A percentile compares a stretch with the other conserved stretches of the same genome.
Evolutionary conservation across 2,797 vertebrate genomes (phyloP).

Genomic region (Chelon auratus): DNA sequence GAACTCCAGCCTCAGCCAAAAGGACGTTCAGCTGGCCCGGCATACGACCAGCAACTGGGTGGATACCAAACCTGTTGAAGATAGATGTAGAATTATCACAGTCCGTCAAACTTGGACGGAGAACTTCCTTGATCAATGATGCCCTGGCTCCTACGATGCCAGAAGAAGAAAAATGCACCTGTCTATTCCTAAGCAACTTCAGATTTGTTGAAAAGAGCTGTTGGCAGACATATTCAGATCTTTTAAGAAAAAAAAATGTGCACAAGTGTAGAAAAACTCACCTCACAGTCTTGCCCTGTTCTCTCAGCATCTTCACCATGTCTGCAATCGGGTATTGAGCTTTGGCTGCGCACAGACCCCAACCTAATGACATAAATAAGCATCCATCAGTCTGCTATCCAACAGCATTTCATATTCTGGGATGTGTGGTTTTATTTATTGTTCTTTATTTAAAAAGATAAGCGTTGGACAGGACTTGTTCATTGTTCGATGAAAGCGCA

Average conservation of each 20-base stretch:
- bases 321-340: slow-evolving; percentile 89
- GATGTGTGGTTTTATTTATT: slow-evolving; percentile 4
- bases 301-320: slow-evolving; percentile 88
- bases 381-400: not conserved
- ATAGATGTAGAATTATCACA: not conserved
- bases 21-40: slow-evolving; percentile 88
- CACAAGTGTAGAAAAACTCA: slow-evolving; percentile 39
- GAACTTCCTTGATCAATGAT: not conserved
- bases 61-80: slow-evolving; percentile 86
- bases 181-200: not conserved
- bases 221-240: not conserved
- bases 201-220: not conserved
- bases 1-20: slow-evolving; percentile 87
- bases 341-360: slow-evolving; percentile 88
- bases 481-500: slow-evolving; percentile 26
- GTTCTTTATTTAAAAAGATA: not conserved
- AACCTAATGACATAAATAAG: slow-evolving; percentile 73
- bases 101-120: not conserved
- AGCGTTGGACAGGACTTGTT: slow-evolving; percentile 15
- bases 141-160: fast-evolving
- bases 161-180: not conserved
- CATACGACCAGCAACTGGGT: slow-evolving; percentile 88
- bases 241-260: not conserved
- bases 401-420: slow-evolving; percentile 1
- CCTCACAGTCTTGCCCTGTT: slow-evolving; percentile 87